These are phyloP conservation scores for Phataginus tricuspis DNA, from an alignment of 2,797 vertebrate genomes.

Conservation along the genomic window DNA sequence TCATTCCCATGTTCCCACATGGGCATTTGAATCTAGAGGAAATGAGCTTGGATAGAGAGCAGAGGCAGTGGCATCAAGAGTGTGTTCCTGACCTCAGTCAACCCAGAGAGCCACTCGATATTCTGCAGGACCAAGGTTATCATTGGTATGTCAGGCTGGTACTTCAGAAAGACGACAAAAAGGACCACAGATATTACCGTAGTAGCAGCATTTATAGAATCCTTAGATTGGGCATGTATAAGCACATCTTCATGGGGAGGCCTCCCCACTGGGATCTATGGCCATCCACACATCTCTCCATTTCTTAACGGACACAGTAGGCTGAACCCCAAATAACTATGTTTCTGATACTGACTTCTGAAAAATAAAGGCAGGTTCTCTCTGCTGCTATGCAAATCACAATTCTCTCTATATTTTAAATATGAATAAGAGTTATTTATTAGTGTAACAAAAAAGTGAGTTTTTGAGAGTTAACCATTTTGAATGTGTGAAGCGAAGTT, in stretches of 20 bases:
- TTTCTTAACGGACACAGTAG: not conserved
- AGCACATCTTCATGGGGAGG: not conserved
- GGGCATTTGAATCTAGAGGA: not conserved
- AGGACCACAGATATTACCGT: not conserved
- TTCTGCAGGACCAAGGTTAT: not conserved
- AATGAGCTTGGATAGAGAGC: not conserved
- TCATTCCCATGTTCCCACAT: too few relatives aligned
- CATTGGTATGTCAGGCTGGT: rapidly evolving
- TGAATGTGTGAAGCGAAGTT: not conserved
- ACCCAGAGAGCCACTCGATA: too few relatives aligned
- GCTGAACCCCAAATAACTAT: not conserved
- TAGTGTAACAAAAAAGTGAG: not conserved
- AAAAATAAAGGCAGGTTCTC: not conserved
- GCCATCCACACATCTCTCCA: not conserved
- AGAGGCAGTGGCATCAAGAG: not conserved
- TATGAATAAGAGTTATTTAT: not conserved
- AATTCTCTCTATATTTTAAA: not conserved
- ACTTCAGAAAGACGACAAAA: not conserved
- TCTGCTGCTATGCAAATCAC: not conserved
- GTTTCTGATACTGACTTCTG: not conserved
- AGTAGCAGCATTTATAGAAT: not conserved
- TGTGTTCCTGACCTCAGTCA: not conserved
- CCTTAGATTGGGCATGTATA: not conserved
- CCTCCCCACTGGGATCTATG: not conserved
- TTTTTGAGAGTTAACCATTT: not conserved